Evolutionary conservation across 2,113 vertebrate genomes (phyloP).

Genomic region (Oceanodroma tethys): DNA sequence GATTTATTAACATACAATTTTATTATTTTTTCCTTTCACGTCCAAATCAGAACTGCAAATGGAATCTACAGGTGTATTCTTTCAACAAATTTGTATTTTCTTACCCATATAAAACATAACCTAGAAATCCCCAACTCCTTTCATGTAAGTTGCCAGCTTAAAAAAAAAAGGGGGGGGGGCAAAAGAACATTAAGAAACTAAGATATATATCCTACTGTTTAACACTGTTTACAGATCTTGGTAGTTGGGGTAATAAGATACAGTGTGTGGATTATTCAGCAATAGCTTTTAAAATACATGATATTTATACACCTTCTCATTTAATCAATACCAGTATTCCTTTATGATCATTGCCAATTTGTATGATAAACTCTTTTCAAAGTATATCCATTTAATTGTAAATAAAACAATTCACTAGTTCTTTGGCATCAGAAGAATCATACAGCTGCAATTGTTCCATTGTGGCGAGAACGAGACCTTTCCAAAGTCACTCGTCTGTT

Average conservation of each 20-base stretch:
- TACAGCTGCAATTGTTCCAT: constrained; percentile 79
- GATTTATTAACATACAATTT: constrained; percentile 48
- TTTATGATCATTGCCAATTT: constrained; percentile 41
- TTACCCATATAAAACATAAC: constrained; percentile 27
- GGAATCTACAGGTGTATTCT: constrained; percentile 36
- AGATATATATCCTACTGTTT: constrained; percentile 39
- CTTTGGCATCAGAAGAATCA: constrained; percentile 80
- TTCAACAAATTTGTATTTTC: constrained; percentile 15
- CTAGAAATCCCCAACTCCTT: constrained; percentile 40
- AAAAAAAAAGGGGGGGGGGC: neutral
- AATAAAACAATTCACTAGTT: constrained; percentile 66
- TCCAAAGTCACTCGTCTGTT: constrained; percentile 89
- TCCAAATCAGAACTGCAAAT: constrained; percentile 43
- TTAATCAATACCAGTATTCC: constrained; percentile 47
- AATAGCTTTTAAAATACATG: constrained; percentile 43
- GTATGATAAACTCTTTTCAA: constrained; percentile 31
- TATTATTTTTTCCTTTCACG: constrained; percentile 52
- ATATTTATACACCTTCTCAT: constrained; percentile 27
- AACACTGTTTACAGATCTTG: constrained; percentile 64
- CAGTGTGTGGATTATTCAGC: constrained; percentile 43
- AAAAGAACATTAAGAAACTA: constrained; percentile 39
- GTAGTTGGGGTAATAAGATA: constrained; percentile 53
- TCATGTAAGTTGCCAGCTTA: constrained; percentile 12
- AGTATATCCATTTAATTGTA: constrained; percentile 28
- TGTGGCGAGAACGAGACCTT: constrained; percentile 96